Evolutionary conservation across 2,888 invertebrate species (phyloP).

Genomic region (Tinea pellionella): DNA sequence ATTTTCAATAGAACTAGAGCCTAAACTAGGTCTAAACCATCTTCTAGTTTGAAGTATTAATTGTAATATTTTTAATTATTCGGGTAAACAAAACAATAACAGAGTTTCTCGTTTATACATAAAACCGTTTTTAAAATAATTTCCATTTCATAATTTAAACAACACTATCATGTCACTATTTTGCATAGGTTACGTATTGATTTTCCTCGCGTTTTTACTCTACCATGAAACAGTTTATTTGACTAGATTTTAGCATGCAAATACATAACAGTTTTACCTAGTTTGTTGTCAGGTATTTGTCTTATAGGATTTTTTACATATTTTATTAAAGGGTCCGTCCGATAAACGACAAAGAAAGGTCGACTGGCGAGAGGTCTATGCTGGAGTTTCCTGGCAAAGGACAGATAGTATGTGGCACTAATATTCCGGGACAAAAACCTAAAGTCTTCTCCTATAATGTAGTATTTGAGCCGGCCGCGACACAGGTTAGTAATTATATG

Average conservation of each 20-base stretch:
- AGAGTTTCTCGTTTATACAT: no score
- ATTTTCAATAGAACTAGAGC: no score
- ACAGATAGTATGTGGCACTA: constrained; percentile 77
- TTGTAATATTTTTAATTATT: no score
- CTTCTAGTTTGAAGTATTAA: no score
- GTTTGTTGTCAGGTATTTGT: not conserved
- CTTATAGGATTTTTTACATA: no score
- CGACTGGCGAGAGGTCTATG: constrained; percentile 74
- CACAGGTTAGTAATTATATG: constrained; percentile 60
- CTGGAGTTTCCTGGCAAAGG: constrained; percentile 91
- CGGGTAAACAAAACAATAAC: no score
- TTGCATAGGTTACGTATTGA: not conserved
- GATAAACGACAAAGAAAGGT: constrained; percentile 78
- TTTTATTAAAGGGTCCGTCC: constrained; percentile 78
- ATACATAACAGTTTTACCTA: not conserved
- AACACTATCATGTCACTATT: no score
- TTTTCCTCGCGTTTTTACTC: not conserved
- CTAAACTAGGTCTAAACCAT: no score
- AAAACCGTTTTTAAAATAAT: no score
- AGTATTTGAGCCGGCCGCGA: constrained; percentile 92
- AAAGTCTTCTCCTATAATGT: constrained; percentile 95
- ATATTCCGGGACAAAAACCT: constrained; percentile 73
- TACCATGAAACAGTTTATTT: not conserved
- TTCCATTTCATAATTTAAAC: no score
- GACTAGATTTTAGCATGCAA: not conserved